Percentiles rank a stretch among this genome's conserved stretches.
These are phyloP conservation scores for Fopius arisanus DNA, from an alignment of 1,140 invertebrate genomes.

Conservation along the genomic window DNA sequence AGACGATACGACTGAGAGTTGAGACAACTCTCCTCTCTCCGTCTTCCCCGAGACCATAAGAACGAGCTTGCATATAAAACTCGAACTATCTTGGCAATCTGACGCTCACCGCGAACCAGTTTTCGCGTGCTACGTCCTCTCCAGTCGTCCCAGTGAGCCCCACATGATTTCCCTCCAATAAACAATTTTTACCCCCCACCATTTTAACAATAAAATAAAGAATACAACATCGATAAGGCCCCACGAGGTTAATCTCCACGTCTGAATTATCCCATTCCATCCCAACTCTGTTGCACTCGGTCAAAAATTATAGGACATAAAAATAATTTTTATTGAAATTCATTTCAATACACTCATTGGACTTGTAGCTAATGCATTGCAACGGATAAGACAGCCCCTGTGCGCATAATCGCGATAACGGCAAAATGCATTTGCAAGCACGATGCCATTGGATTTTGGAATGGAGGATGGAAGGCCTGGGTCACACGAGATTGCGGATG, in stretches of 20 bases:
- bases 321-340: too few relatives aligned
- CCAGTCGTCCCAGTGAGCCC: not conserved
- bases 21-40: not conserved
- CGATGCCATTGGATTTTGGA: not conserved
- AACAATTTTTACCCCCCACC: not conserved
- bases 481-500: conserved; percentile 60
- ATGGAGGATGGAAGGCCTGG: conserved; percentile 41
- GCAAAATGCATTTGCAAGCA: not conserved
- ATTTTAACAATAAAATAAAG: not conserved
- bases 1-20: not conserved
- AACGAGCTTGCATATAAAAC: conserved; percentile 2
- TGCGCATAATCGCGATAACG: not conserved
- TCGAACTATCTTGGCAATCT: conserved; percentile 11
- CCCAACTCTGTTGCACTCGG: too few relatives aligned
- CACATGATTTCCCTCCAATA: not conserved
- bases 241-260: not conserved
- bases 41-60: not conserved
- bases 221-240: not conserved
- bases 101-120: conserved; percentile 8
- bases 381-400: not conserved
- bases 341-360: too few relatives aligned
- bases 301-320: too few relatives aligned
- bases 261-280: not conserved
- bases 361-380: not conserved
- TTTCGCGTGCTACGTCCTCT: conserved; percentile 6